Conservation (phyloP, 2,797 vertebrate genomes). For the Craterocephalus amniculus region DNA sequence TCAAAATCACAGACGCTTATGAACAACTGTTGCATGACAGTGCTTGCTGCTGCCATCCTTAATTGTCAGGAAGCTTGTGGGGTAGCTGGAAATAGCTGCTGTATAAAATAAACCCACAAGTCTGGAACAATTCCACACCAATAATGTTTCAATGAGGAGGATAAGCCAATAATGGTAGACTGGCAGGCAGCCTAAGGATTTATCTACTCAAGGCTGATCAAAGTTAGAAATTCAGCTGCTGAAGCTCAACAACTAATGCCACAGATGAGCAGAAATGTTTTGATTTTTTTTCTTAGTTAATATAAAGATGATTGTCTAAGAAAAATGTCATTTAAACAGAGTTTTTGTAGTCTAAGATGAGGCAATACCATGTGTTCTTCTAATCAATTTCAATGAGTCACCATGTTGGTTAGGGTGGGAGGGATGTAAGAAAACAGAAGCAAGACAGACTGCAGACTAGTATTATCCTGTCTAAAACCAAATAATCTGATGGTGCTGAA, state of each 20-base stretch:
- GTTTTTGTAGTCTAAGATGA: constrained; percentile 34
- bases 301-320: not conserved
- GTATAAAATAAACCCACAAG: constrained; percentile 1
- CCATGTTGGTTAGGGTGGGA: constrained; percentile 26
- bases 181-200: not conserved
- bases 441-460: constrained; percentile 62
- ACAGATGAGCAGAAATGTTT: not conserved
- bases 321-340: constrained; percentile 17
- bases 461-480: constrained; percentile 38
- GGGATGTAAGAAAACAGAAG: constrained; percentile 26
- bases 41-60: not conserved
- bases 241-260: constrained; percentile 4
- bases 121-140: not conserved
- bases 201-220: not conserved
- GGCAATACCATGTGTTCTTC: constrained; percentile 50
- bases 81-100: constrained; percentile 13
- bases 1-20: constrained; percentile 15
- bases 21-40: constrained; percentile 54
- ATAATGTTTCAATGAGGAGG: not conserved
- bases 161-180: not conserved
- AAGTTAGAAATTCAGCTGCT: not conserved
- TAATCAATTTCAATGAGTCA: constrained; percentile 72
- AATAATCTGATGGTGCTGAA: constrained; percentile 48
- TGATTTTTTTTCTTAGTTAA: not conserved
- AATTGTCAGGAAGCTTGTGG: constrained; percentile 2